Evolutionary conservation across 2,113 vertebrate species (phyloP).

Genomic region (Oreotragus oreotragus): DNA sequence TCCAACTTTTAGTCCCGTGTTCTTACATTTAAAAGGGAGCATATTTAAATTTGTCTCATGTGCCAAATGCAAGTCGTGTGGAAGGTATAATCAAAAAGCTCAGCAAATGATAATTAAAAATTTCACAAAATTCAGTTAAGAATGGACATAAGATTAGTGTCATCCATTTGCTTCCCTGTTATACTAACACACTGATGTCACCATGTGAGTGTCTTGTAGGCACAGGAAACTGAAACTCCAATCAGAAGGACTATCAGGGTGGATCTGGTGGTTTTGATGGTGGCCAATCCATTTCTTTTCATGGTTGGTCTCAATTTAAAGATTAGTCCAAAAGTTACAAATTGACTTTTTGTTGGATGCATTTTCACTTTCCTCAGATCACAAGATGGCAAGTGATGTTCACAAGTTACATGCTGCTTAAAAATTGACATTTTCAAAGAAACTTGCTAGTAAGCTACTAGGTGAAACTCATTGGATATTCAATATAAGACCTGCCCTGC

Average conservation of each 20-base stretch:
- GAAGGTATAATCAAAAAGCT: not conserved
- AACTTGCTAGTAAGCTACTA: not conserved
- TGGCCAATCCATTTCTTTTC: not conserved
- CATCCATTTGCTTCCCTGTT: not conserved
- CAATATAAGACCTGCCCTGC: not conserved
- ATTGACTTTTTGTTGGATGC: not conserved
- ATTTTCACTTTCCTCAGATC: not conserved
- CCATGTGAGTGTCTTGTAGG: not conserved
- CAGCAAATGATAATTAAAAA: not conserved
- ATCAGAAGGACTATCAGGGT: not conserved
- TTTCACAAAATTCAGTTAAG: not conserved
- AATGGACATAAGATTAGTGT: not conserved
- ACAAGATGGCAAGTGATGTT: not conserved
- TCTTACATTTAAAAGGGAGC: not conserved
- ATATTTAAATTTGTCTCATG: not conserved
- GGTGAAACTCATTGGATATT: not conserved
- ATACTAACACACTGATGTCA: not conserved
- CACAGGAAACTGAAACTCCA: not conserved
- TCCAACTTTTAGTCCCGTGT: not conserved
- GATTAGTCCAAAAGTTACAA: not conserved
- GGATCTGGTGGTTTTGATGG: not conserved
- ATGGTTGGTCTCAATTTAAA: not conserved
- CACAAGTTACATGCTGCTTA: not conserved
- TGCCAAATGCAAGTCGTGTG: not conserved
- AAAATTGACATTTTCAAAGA: not conserved